phyloP scores from a whole-genome alignment of 1,140 invertebrate species.

The Parasteatoda tepidariorum region DNA sequence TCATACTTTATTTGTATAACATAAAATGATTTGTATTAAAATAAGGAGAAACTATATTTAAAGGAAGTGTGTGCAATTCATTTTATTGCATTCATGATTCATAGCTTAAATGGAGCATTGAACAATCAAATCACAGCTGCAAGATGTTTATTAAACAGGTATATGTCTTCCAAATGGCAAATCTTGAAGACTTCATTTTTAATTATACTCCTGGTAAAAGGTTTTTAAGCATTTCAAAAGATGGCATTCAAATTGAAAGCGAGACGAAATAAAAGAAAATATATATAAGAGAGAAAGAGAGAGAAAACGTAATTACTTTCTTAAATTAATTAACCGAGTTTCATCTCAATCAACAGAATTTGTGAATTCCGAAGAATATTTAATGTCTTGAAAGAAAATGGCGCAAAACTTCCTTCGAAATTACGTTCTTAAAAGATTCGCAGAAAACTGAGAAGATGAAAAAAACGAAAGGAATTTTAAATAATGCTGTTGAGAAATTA shows the following conservation, averaged over 20 bases:
- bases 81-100: no score
- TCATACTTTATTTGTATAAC: no score
- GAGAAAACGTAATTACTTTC: slow-evolving; percentile 27
- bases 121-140: background rate
- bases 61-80: no score
- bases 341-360: slow-evolving; percentile 27
- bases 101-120: background rate
- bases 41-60: no score
- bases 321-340: slow-evolving; percentile 50
- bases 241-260: background rate
- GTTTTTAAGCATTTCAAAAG: background rate
- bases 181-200: background rate
- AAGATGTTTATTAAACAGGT: background rate
- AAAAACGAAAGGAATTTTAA: background rate
- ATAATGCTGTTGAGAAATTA: background rate
- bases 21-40: no score
- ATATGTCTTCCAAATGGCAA: background rate
- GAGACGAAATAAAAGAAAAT: slow-evolving; percentile 19
- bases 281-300: background rate
- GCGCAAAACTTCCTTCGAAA: background rate
- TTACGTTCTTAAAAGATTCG: background rate
- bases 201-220: background rate
- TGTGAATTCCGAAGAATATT: background rate
- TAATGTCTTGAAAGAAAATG: slow-evolving; percentile 16
- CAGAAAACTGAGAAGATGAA: background rate